Conservation (phyloP, 2,888 invertebrate genomes). For the Nephrotoma guestfalica region DNA sequence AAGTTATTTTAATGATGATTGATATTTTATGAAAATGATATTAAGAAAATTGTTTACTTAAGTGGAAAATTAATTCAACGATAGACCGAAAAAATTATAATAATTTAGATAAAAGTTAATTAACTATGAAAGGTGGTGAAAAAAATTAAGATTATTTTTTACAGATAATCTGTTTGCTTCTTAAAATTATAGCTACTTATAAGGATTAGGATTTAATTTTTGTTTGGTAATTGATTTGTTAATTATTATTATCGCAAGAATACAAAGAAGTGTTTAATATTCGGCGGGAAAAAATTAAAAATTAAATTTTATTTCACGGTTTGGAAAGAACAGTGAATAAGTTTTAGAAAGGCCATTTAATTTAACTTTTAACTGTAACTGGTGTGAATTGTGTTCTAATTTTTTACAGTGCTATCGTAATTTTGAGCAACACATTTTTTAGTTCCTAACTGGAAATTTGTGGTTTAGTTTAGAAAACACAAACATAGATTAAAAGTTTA, state of each 20-base stretch:
- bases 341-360: too few relatives aligned
- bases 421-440: too few relatives aligned
- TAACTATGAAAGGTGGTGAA: neutral
- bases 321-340: too few relatives aligned
- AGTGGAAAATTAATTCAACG: neutral
- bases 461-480: too few relatives aligned
- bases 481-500: too few relatives aligned
- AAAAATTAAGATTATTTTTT: neutral
- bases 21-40: neutral
- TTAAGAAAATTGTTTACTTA: neutral
- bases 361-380: too few relatives aligned
- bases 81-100: neutral
- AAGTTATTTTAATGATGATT: neutral
- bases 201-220: neutral
- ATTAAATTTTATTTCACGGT: too few relatives aligned
- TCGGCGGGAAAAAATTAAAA: too few relatives aligned
- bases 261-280: too few relatives aligned
- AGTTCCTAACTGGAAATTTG: too few relatives aligned
- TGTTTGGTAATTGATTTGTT: neutral
- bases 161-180: neutral
- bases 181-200: neutral
- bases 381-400: too few relatives aligned
- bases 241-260: neutral
- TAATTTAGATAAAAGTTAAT: neutral
- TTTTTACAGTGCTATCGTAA: too few relatives aligned